Evolutionary conservation across 2,113 vertebrate species (phyloP).

Genomic region (Etia nguti): DNA sequence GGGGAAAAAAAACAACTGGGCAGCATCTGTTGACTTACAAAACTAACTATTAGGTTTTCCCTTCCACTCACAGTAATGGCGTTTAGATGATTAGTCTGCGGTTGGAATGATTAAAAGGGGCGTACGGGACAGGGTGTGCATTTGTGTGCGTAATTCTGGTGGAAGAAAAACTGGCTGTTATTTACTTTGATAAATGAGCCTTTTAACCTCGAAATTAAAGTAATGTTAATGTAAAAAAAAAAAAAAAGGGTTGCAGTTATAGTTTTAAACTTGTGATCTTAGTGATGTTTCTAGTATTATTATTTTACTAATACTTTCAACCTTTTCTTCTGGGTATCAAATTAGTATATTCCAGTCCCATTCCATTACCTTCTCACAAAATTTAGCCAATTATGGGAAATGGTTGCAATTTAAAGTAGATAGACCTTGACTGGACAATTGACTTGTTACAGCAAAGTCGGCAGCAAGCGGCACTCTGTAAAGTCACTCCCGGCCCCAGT

Average conservation of each 20-base stretch:
- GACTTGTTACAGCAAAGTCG: not conserved
- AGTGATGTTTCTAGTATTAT: not conserved
- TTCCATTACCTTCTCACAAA: not conserved
- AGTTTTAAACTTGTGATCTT: not conserved
- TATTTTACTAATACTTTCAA: not conserved
- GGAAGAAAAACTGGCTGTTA: not conserved
- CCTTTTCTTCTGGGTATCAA: not conserved
- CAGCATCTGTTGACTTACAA: constrained; percentile 53
- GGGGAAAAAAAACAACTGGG: constrained; percentile 34
- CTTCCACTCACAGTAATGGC: constrained; percentile 23
- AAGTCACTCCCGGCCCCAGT: not conserved
- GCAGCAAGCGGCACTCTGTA: not conserved
- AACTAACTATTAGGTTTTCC: constrained; percentile 21
- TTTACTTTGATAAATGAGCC: not conserved
- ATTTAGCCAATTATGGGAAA: not conserved
- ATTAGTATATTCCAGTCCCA: not conserved
- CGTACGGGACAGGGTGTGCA: not conserved
- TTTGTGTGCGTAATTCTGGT: not conserved
- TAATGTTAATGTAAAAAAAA: too few relatives aligned
- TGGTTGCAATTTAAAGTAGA: not conserved
- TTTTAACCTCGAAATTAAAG: not conserved
- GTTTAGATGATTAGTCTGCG: constrained; percentile 37
- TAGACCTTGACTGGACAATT: not conserved
- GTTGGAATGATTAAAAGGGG: constrained; percentile 51
- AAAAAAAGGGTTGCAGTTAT: not conserved